Percentiles rank a stretch among this genome's conserved stretches.
phyloP scores from a whole-genome alignment of 2,113 vertebrate genomes.

The Todiramphus saurophagus region DNA sequence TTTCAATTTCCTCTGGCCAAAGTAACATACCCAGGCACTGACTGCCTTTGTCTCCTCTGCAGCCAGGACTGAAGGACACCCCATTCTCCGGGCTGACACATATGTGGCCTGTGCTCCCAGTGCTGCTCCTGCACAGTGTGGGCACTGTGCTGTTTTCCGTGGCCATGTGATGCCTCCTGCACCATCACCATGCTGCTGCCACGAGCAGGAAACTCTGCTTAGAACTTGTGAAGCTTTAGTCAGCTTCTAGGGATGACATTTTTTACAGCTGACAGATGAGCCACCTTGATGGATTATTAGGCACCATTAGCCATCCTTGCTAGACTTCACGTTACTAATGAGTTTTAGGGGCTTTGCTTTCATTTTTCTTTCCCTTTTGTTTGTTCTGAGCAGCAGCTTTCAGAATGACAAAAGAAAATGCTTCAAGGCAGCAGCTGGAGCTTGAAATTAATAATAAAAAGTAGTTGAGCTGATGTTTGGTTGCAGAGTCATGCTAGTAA shows the following conservation, averaged over 20 bases:
- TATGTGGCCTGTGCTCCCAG: accelerated
- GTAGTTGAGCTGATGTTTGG: background rate
- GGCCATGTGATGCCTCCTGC: background rate
- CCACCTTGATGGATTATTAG: constrained; percentile 54
- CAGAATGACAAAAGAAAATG: constrained; percentile 52
- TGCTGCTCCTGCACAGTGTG: background rate
- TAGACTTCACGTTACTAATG: constrained; percentile 17
- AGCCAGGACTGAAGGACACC: no score
- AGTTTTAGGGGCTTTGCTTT: constrained; percentile 43
- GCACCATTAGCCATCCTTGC: constrained; percentile 27
- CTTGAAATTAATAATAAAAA: constrained; percentile 74
- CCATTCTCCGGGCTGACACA: background rate
- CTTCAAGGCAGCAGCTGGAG: constrained; percentile 61
- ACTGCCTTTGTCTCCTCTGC: background rate
- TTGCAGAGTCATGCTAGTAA: constrained; percentile 2
- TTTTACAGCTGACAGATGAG: constrained; percentile 51
- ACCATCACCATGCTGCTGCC: background rate
- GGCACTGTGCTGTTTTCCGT: background rate
- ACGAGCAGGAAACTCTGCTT: background rate
- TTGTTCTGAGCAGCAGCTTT: constrained; percentile 41
- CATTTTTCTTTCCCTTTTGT: constrained; percentile 62
- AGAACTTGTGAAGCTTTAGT: background rate
- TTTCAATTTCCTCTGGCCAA: background rate
- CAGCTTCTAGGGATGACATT: constrained; percentile 36
- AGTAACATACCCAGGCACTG: accelerated